Percentiles rank a stretch among this genome's conserved stretches.
These are phyloP conservation scores for Clarias laeviceps DNA, from an alignment of 2,797 vertebrate species.

Conservation along the genomic window DNA sequence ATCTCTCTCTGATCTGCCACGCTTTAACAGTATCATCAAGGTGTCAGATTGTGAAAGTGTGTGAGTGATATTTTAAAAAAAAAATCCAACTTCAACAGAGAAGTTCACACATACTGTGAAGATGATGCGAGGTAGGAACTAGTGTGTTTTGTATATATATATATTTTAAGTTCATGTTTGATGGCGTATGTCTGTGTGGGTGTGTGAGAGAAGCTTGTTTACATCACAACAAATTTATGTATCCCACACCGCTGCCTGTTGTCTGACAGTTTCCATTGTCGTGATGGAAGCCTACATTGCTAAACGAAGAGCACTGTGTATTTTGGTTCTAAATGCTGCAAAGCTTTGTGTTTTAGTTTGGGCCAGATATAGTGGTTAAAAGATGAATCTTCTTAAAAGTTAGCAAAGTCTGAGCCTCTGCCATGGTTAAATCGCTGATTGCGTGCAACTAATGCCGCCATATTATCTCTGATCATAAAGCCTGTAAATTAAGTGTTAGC, in stretches of 20 bases:
- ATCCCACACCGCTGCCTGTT: neutral
- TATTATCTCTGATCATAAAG: conserved; percentile 20
- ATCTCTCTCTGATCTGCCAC: conserved; percentile 52
- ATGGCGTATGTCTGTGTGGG: conserved; percentile 23
- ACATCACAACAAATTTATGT: conserved; percentile 37
- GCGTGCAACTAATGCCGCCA: conserved; percentile 4
- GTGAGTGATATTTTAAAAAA: conserved; percentile 40
- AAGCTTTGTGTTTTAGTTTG: neutral
- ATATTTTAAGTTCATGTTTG: conserved; percentile 12
- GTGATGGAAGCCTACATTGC: neutral
- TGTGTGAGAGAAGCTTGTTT: conserved; percentile 43
- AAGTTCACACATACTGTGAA: conserved; percentile 61
- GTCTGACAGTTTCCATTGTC: neutral
- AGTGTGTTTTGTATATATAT: conserved; percentile 45
- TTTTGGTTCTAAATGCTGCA: neutral
- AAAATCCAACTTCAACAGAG: conserved; percentile 25
- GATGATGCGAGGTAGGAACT: conserved; percentile 81
- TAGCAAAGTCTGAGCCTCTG: neutral
- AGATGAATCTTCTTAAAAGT: neutral
- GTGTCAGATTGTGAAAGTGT: conserved; percentile 45
- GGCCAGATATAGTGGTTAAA: neutral
- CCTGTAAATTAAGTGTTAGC: neutral
- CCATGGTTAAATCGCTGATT: neutral
- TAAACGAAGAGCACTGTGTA: neutral
- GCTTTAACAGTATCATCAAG: conserved; percentile 50